These are phyloP conservation scores for Aldabrachelys gigantea DNA, from an alignment of 2,113 vertebrate species.

Conservation along the genomic window DNA sequence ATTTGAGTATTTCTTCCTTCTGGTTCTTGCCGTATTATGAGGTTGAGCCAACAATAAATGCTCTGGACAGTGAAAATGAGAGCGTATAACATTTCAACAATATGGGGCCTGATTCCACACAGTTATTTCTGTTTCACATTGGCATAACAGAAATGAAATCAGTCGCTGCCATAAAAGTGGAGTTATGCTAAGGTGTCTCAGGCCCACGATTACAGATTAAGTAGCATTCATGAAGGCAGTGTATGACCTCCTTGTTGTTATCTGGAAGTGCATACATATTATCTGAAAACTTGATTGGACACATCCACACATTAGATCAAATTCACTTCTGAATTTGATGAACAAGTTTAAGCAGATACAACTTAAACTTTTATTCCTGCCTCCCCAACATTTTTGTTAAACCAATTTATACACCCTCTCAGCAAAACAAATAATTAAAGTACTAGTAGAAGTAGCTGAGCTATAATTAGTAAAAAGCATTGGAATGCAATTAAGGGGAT, in stretches of 20 bases:
- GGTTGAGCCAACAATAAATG: background rate
- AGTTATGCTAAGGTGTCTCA: background rate
- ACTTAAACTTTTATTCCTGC: background rate
- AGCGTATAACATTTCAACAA: background rate
- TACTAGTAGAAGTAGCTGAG: background rate
- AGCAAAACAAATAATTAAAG: background rate
- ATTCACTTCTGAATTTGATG: too few species aligned
- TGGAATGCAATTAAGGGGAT: background rate
- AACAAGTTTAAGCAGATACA: background rate
- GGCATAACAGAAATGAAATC: background rate
- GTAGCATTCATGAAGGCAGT: background rate
- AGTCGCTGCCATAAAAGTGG: background rate
- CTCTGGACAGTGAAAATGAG: background rate
- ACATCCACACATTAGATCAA: background rate
- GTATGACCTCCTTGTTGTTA: background rate
- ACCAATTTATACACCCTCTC: background rate
- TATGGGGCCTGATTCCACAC: background rate
- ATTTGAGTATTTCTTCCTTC: background rate
- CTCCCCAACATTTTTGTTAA: background rate
- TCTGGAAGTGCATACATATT: background rate
- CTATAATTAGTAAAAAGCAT: background rate
- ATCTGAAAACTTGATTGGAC: background rate
- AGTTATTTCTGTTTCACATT: background rate
- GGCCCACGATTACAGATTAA: background rate
- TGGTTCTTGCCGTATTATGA: background rate